These are phyloP conservation scores for Athetis lepigone DNA, from an alignment of 2,888 invertebrate genomes.

Conservation along the genomic window DNA sequence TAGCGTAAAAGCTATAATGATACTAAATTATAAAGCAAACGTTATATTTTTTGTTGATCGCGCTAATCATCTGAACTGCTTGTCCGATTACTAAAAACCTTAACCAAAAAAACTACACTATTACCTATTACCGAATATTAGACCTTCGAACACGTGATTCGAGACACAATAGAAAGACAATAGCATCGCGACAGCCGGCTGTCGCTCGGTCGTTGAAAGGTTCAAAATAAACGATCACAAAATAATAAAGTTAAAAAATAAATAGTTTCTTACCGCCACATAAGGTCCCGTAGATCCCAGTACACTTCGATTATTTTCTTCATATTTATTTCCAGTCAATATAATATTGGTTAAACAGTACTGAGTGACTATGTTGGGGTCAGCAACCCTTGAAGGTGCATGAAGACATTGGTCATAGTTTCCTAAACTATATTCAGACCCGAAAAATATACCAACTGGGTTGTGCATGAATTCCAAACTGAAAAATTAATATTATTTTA, in stretches of 20 bases:
- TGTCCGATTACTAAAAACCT: too few relatives aligned
- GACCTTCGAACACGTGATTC: too few relatives aligned
- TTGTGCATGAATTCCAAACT: slow-evolving; percentile 59
- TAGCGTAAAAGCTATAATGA: too few relatives aligned
- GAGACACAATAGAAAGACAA: too few relatives aligned
- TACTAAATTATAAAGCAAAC: too few relatives aligned
- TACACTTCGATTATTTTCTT: not conserved
- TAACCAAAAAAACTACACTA: too few relatives aligned
- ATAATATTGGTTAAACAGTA: slow-evolving; percentile 44
- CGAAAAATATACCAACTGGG: slow-evolving; percentile 46
- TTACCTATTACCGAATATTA: too few relatives aligned
- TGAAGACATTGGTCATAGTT: slow-evolving; percentile 52
- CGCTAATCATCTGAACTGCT: too few relatives aligned
- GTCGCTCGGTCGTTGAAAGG: too few relatives aligned
- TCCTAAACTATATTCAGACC: slow-evolving; percentile 45
- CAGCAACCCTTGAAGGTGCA: slow-evolving; percentile 15
- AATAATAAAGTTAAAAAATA: not conserved
- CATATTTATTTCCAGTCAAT: slow-evolving; percentile 21
- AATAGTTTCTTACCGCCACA: slow-evolving; percentile 30
- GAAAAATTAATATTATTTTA: too few relatives aligned
- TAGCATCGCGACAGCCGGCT: too few relatives aligned
- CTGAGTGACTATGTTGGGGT: slow-evolving; percentile 35
- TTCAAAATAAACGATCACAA: not conserved
- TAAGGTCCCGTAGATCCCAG: slow-evolving; percentile 38
- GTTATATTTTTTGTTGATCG: too few relatives aligned